Conservation (phyloP, 2,113 vertebrate species). For the Ovis canadensis region DNA sequence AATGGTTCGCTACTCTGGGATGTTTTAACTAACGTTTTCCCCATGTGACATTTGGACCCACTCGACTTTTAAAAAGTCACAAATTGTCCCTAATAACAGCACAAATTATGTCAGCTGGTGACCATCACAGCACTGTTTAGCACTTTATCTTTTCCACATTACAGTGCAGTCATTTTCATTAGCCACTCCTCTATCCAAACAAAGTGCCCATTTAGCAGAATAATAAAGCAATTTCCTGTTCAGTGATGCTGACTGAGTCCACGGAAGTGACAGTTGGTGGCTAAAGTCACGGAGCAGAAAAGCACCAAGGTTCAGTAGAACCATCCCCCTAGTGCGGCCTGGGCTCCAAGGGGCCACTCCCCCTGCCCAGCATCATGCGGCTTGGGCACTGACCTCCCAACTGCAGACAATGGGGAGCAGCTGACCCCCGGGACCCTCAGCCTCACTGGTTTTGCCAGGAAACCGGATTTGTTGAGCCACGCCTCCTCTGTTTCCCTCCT, state of each 20-base stretch:
- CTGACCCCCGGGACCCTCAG: accelerated
- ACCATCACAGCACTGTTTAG: not conserved
- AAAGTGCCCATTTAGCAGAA: slow-evolving; percentile 39
- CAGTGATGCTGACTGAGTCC: not conserved
- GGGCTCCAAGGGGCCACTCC: not conserved
- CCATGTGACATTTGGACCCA: slow-evolving; percentile 60
- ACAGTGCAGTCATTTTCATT: slow-evolving; percentile 48
- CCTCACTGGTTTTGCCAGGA: not conserved
- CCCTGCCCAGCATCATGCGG: not conserved
- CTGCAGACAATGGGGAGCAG: accelerated
- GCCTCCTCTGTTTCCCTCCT: accelerated
- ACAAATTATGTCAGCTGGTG: slow-evolving; percentile 45
- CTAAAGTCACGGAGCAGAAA: not conserved
- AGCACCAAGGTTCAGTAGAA: not conserved
- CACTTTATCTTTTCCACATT: not conserved
- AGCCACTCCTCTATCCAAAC: slow-evolving; percentile 43
- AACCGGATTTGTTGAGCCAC: accelerated
- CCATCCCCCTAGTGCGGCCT: not conserved
- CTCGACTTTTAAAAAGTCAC: slow-evolving; percentile 65
- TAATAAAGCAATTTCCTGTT: slow-evolving; percentile 60
- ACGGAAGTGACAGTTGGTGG: not conserved
- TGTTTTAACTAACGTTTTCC: slow-evolving; percentile 62
- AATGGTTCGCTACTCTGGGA: slow-evolving; percentile 1
- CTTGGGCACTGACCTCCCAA: accelerated
- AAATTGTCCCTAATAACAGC: slow-evolving; percentile 67